Evolutionary conservation across 2,888 invertebrate species (phyloP).

Genomic region (Monoplex corrugatus): DNA sequence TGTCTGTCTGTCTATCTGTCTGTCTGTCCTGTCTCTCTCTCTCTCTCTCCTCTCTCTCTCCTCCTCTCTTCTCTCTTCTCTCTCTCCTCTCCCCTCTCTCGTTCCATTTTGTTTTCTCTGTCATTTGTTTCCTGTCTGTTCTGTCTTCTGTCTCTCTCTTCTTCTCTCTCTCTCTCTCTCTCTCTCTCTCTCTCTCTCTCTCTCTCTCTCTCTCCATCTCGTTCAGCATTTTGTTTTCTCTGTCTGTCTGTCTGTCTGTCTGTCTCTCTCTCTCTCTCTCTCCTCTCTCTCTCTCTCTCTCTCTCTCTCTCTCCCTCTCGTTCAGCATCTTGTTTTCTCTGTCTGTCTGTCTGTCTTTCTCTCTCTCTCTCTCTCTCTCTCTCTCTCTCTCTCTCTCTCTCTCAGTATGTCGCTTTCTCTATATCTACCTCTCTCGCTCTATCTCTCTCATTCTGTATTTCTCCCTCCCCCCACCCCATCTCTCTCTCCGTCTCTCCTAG

Average conservation of each 20-base stretch:
- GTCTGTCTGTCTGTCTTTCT: not conserved
- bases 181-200: no score
- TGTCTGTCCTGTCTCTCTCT: not conserved
- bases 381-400: not conserved
- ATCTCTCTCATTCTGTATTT: no score
- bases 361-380: not conserved
- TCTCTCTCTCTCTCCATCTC: no score
- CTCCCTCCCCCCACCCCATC: no score
- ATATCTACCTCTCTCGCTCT: not conserved
- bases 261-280: no score
- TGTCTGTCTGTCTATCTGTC: not conserved
- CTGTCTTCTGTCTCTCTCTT: no score
- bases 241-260: not conserved
- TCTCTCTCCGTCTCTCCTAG: no score
- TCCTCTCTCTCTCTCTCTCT: no score
- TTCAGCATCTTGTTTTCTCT: not conserved
- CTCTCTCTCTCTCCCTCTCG: not conserved
- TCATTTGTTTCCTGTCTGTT: no score
- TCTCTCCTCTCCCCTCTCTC: no score
- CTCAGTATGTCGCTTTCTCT: not conserved
- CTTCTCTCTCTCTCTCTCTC: no score
- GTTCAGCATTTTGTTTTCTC: not conserved
- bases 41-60: not conserved
- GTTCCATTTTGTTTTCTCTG: no score
- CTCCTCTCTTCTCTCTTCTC: not conserved